Evolutionary conservation across 2,888 invertebrate species (phyloP), one percentile per base, ranked within the genome.

Genomic region (Eretmocerus hayati): DNA sequence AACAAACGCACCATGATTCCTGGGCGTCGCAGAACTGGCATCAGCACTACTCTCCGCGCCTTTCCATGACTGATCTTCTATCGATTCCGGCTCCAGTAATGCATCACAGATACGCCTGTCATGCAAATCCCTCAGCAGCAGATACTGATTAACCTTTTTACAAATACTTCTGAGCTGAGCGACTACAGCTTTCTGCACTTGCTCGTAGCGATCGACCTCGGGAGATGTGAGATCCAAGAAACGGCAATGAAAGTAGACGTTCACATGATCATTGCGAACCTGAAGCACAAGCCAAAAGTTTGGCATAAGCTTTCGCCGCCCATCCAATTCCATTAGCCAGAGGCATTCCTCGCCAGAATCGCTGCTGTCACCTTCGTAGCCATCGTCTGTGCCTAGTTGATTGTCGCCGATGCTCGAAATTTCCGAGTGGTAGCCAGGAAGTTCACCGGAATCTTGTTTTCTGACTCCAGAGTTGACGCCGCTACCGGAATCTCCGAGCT

Each of bases 201-300:
- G 72, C 50, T 73, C 67, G 58, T 79, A 80, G 44, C 71, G 64
- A 23, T 72, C 72, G 15, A 79, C 77, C 60, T 76, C 76, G 15
- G 72, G 67, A 1, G 76, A 75, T 15, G 73, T 69, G 33, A 78
- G 65, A 61, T 79, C 79, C 43, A 78, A 59, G 63, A 78, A 79
- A 58, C 79, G 77, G 71, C 81, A 81, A 57, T 85, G 85, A 63
- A 84, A 85, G 65, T 80, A 85, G 18, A 83, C 73, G 35, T 77
- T 77, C 5, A 84, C 82, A 46, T 74, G 70, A 56, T 78, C 76
- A 21, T 69, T 68, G 47, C 77, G 75, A 8, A 84, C 73, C 58
- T 76, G 76, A 65, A 84, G 74, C 49, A 85, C 81, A 20, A 85
- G 70, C 85, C 85, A 86, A 66, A 85, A 85, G 60, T 81, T 81